phyloP scores from a whole-genome alignment of 2,888 invertebrate species.

The Ethmia dodecea region DNA sequence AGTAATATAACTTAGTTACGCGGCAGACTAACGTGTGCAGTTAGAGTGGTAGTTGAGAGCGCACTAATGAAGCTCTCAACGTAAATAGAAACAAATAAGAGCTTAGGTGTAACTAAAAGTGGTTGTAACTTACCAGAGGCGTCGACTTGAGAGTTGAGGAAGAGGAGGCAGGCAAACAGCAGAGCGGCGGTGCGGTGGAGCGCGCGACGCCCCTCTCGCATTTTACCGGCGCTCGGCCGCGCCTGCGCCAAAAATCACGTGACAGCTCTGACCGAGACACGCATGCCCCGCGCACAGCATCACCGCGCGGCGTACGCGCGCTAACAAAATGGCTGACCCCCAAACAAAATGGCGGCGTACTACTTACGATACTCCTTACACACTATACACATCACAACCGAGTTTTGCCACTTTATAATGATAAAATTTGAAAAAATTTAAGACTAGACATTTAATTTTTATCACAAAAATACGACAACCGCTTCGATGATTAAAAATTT shows the following conservation, averaged over 20 bases:
- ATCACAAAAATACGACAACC: constrained; percentile 78
- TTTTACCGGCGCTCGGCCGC: constrained; percentile 76
- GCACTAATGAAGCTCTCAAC: too few species aligned
- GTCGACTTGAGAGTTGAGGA: constrained; percentile 62
- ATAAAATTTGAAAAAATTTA: constrained; percentile 18
- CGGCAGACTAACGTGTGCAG: too few species aligned
- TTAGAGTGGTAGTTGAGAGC: too few species aligned
- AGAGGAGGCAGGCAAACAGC: constrained; percentile 64
- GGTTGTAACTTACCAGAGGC: constrained; percentile 58
- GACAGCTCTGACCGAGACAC: constrained; percentile 36
- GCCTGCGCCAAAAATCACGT: constrained; percentile 70
- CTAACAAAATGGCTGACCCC: constrained; percentile 24
- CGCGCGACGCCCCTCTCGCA: constrained; percentile 70
- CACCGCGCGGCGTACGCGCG: constrained; percentile 57
- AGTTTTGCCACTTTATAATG: constrained; percentile 69
- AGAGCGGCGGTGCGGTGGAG: constrained; percentile 67
- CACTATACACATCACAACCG: constrained; percentile 75
- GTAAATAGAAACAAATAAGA: constrained; percentile 41
- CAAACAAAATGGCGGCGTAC: constrained; percentile 12
- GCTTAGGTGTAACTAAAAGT: constrained; percentile 26
- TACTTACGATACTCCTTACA: constrained; percentile 64
- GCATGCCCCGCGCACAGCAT: constrained; percentile 48
- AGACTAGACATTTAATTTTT: constrained; percentile 35
- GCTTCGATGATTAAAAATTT: constrained; percentile 70
- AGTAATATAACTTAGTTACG: too few species aligned